Percentiles rank a stretch among this genome's conserved stretches.
phyloP scores from a whole-genome alignment of 2,888 invertebrate species.

The Sarcophaga carnaria region DNA sequence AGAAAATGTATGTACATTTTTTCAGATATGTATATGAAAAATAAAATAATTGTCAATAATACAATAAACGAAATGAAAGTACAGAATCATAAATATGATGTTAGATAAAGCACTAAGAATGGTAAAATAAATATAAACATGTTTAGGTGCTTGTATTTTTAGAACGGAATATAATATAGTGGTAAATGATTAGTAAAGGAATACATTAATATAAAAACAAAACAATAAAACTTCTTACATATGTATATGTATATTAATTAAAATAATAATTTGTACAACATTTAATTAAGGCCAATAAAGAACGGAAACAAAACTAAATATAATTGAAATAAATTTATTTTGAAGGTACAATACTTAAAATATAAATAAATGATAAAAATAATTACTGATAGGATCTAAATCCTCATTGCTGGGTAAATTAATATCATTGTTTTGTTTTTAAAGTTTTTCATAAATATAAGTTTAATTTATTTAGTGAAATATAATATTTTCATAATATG shows the following conservation, averaged over 20 bases:
- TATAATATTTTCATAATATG: slow-evolving; percentile 67
- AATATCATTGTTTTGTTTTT: slow-evolving; percentile 57
- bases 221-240: neutral
- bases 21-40: no score
- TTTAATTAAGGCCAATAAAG: neutral
- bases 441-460: slow-evolving; percentile 63
- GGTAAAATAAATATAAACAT: neutral
- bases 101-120: neutral
- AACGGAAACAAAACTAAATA: neutral
- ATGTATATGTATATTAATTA: neutral
- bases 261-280: slow-evolving; percentile 5
- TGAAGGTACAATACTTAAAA: slow-evolving; percentile 42
- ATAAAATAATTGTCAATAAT: no score
- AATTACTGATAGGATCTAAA: neutral
- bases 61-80: no score
- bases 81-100: neutral
- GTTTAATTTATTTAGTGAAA: slow-evolving; percentile 66
- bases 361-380: neutral
- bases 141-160: neutral
- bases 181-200: slow-evolving; percentile 31
- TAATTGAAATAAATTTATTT: slow-evolving; percentile 35
- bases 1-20: no score
- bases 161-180: slow-evolving; percentile 11
- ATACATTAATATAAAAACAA: neutral
- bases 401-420: slow-evolving; percentile 45